These are phyloP conservation scores for Rhabdomys pumilio DNA, from an alignment of 2,797 vertebrate species.

Conservation along the genomic window DNA sequence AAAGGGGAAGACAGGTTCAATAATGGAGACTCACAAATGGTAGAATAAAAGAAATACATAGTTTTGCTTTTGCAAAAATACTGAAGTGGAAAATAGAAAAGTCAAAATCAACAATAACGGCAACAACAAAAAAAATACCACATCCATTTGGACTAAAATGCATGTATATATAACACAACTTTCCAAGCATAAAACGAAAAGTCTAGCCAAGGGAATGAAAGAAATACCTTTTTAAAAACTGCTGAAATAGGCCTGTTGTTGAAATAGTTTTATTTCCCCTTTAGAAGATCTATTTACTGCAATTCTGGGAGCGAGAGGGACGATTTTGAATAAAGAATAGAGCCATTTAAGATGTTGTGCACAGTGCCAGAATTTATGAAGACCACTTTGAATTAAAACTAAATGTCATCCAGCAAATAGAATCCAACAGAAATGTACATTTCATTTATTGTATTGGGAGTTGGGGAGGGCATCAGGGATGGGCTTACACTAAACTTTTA, in stretches of 20 bases:
- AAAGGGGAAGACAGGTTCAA: constrained; percentile 59
- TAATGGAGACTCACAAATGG: constrained; percentile 74
- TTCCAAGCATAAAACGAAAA: constrained; percentile 84
- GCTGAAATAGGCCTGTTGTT: constrained; percentile 84
- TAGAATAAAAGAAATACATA: constrained; percentile 74
- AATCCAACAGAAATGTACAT: constrained; percentile 73
- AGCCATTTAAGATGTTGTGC: constrained; percentile 74
- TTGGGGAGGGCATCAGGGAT: constrained; percentile 19
- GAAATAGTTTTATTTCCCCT: constrained; percentile 83
- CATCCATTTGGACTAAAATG: constrained; percentile 83
- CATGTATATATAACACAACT: constrained; percentile 82
- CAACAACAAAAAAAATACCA: constrained; percentile 72
- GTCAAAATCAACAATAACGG: constrained; percentile 80
- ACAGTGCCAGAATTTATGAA: constrained; percentile 75
- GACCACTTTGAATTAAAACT: constrained; percentile 77
- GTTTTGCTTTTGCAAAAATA: constrained; percentile 81
- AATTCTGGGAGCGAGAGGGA: constrained; percentile 81
- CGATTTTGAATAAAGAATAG: constrained; percentile 84
- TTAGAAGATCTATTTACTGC: constrained; percentile 83
- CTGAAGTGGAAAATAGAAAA: constrained; percentile 85
- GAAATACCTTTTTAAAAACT: constrained; percentile 83
- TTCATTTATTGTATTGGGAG: constrained; percentile 75
- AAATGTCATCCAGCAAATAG: constrained; percentile 75
- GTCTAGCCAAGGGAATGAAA: constrained; percentile 83
- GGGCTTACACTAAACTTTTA: constrained; percentile 20